These are phyloP conservation scores for Hybos culiciformis DNA, from an alignment of 2,888 invertebrate genomes.

Conservation along the genomic window DNA sequence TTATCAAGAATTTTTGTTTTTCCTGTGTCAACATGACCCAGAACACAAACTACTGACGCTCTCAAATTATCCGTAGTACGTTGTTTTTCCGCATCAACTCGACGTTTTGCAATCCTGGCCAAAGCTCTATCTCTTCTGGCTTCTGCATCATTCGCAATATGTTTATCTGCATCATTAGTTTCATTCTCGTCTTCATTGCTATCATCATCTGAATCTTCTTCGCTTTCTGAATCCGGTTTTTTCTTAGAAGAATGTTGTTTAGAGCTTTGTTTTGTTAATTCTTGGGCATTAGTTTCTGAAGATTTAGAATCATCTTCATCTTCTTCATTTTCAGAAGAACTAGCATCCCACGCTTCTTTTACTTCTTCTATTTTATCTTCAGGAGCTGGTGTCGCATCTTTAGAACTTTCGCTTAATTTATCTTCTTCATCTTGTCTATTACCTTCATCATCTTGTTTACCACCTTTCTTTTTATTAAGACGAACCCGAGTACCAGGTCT, in stretches of 20 bases:
- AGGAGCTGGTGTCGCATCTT: conserved; percentile 17
- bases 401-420: conserved; percentile 16
- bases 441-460: conserved; percentile 28
- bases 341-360: conserved; percentile 78
- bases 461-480: conserved; percentile 51
- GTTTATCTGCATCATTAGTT: conserved; percentile 36
- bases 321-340: conserved; percentile 38
- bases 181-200: conserved; percentile 19
- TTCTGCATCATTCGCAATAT: conserved; percentile 64
- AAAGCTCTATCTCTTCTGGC: conserved; percentile 57
- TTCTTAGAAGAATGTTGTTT: conserved; percentile 11
- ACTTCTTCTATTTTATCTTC: conserved; percentile 35
- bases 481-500: conserved; percentile 62
- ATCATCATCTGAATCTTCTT: conserved; percentile 24
- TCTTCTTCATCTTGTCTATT: conserved; percentile 17
- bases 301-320: conserved; percentile 39
- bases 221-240: conserved; percentile 34
- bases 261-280: neutral
- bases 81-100: conserved; percentile 55
- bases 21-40: conserved; percentile 99
- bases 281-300: conserved; percentile 30
- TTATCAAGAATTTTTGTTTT: conserved; percentile 99
- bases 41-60: conserved; percentile 93
- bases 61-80: conserved; percentile 57
- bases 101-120: conserved; percentile 57